Percentiles rank a stretch among this genome's conserved stretches.
phyloP scores from a whole-genome alignment of 35 echinoderm and acorn worm genomes.

The Heliocidaris erythrogramma region DNA sequence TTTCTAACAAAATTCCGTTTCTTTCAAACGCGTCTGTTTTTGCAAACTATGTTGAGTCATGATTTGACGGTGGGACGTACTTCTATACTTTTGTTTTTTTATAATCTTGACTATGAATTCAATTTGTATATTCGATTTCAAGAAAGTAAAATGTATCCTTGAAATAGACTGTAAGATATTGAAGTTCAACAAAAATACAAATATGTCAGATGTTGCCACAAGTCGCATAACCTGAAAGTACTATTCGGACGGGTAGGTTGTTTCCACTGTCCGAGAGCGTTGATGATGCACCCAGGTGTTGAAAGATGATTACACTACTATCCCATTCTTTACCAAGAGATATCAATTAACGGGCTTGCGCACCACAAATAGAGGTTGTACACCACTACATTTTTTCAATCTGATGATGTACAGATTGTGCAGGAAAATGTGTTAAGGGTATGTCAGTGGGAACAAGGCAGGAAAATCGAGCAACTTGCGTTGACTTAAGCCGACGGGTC shows the following conservation, averaged over 20 bases:
- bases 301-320: background rate
- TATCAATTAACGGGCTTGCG: background rate
- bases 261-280: background rate
- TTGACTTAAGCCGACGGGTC: background rate
- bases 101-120: background rate
- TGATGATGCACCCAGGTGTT: background rate
- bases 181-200: slow-evolving; percentile 5
- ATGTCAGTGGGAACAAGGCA: background rate
- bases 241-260: background rate
- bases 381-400: background rate
- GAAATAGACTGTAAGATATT: background rate
- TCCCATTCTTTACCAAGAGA: background rate
- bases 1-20: background rate
- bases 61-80: background rate
- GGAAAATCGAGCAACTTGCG: background rate
- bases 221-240: slow-evolving; percentile 10
- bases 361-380: background rate
- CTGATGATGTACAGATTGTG: background rate
- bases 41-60: background rate
- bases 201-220: slow-evolving; percentile 2
- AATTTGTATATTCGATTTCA: background rate
- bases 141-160: background rate
- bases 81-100: background rate
- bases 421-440: background rate
- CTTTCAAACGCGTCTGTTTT: background rate